Base-by-base conservation (phyloP, 1,140 invertebrate genomes). In the Penaeus japonicus region DNA sequence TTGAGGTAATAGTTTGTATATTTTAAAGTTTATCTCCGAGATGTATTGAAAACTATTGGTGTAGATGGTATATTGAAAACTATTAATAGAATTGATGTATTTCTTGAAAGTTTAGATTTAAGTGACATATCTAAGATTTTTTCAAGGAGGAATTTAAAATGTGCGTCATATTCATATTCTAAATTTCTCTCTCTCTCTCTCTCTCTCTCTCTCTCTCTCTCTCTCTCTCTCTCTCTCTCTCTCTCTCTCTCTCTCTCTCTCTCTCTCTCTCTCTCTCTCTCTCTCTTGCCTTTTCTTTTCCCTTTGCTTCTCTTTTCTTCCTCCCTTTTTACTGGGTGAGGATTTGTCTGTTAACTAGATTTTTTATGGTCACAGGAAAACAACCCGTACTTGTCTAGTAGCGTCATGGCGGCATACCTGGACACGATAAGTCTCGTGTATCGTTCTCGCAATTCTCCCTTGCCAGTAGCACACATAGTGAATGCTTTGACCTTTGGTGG, bases 371-470 rank as follows among this genome's bases (percentile, higher is more conserved):
- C 79, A 24, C 84, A 86, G 84, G 77, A 80, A 20, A 47, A 80
- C 24, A 79, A 65, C 79, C 54, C 73, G 35, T 86, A 86, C 35
- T 18, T 80, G 5, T 39, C 75, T 24, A 86, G 84, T 35, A 86
- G 84, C 53, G 24, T 86, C 1, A 27, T 86, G 57, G 84, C 84
- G 57, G 75, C 77, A 24, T 86, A 79, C 54, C 10, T 86, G 24
- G 84, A 86, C 35, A 86, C 84, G 35, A 57, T 62, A 35, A 80
- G 75, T 53, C 47, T 86, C 30, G 47, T 54, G 0, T 86, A 80
- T 24, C 84, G 84, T 39, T 62, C 32, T 17, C 75, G 75, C 10
- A 47, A 32, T 12, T 79, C 75, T 27, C 84, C 84, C 17, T 24
- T 86, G 54, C 55, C 84, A 4, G 32, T 86, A 10, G n/a, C 75